phyloP scores from a whole-genome alignment of 2,113 vertebrate genomes.

The Micronycteris hirsuta region DNA sequence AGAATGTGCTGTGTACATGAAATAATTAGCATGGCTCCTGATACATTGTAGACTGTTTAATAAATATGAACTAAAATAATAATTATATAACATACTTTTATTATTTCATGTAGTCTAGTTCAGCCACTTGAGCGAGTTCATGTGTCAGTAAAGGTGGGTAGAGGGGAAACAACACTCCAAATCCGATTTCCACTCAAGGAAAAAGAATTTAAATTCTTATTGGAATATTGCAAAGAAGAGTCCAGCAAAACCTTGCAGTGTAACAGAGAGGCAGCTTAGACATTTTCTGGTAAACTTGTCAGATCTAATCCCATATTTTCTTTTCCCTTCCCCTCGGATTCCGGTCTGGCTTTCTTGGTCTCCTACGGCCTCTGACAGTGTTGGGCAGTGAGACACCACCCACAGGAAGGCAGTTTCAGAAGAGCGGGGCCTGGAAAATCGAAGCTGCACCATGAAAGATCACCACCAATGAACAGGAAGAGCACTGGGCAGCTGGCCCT shows the following conservation, averaged over 20 bases:
- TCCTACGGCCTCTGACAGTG: not conserved
- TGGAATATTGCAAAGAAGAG: not conserved
- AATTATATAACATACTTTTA: not conserved
- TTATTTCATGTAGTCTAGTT: not conserved
- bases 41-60: not conserved
- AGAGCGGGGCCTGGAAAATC: not conserved
- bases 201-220: conserved; percentile 12
- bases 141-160: not conserved
- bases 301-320: not conserved
- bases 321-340: not conserved
- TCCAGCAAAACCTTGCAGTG: not conserved
- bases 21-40: not conserved
- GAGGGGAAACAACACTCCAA: not conserved
- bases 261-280: not conserved
- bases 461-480: not conserved
- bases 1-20: not conserved
- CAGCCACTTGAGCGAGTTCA: not conserved
- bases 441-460: not conserved
- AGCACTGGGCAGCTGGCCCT: not conserved
- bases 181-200: not conserved
- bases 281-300: not conserved
- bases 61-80: conserved; percentile 29
- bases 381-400: not conserved
- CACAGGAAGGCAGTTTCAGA: not conserved
- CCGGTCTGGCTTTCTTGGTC: not conserved